Base-by-base conservation (phyloP, 2,113 vertebrate genomes). In the Sphaerodactylus townsendi region DNA sequence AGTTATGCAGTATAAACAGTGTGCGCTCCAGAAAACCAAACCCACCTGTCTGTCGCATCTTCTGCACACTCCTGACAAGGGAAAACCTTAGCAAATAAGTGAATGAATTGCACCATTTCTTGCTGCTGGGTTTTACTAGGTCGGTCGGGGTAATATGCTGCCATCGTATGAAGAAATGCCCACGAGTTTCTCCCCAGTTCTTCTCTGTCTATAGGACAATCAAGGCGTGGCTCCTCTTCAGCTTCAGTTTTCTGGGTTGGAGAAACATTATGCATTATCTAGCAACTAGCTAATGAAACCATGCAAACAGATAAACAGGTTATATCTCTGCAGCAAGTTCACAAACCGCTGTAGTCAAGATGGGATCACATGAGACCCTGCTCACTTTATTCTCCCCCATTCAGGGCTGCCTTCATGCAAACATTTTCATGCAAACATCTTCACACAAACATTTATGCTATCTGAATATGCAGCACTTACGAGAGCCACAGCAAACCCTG, bases 111-210 rank as follows among this genome's bases (percentile, higher is more conserved):
- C 2, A 93, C 96, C 98, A 99, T 99, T 41, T 99, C 98, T 72
- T 92, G 90, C 94, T 98, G 98, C 92, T 99, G 97, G 17, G 87
- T 81, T 5, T 87, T 7, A 1, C 95, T 96, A 23, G 99, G 99
- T 0, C 9, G 88, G 3, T 99, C 97, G 0, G 99, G 98, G 90
- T 98, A 99, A 92, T 99, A 99, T 0, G 98, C 98, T 0, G 98
- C 98, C 98, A 99, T 97, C 25, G 97, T 99, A 93, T 99, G 99
- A 72, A 99, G 96, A 72, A 99, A 96, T 2, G 98, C 97, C 99
- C 99, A 99, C 9, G 97, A 98, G 94, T 85, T 97, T 39, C 97
- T 97, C 10, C 99, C 99, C 79, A 99, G 91, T 88, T 99, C 97
- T 88, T 97, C 96, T 28, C 98, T 95, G 94, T 99, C 98, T 53